A percentile compares a stretch with the other conserved stretches of the same genome.
Conservation (phyloP, 2,797 vertebrate species). For the Clamator glandarius region DNA sequence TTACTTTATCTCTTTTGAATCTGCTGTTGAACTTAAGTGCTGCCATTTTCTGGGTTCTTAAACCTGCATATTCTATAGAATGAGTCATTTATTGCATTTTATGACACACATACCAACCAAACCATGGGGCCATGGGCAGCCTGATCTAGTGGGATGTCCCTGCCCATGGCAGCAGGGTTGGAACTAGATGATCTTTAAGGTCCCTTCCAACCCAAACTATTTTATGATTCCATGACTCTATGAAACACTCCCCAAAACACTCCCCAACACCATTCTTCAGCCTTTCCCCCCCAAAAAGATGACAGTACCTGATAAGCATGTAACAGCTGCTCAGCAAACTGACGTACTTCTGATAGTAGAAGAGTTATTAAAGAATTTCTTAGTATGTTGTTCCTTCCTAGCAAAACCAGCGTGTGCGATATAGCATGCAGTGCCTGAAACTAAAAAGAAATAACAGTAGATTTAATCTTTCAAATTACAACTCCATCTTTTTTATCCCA, state of each 20-base stretch:
- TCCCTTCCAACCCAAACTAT: too few species aligned
- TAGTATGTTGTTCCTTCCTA: constrained; percentile 81
- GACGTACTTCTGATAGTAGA: constrained; percentile 81
- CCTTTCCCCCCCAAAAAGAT: background rate
- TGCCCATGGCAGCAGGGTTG: too few species aligned
- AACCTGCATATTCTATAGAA: background rate
- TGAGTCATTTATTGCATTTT: background rate
- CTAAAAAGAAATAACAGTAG: constrained; percentile 69
- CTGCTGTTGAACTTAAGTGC: background rate
- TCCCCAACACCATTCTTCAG: background rate
- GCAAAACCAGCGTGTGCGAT: constrained; percentile 76
- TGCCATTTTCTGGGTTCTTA: background rate
- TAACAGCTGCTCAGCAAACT: constrained; percentile 80
- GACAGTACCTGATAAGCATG: constrained; percentile 80
- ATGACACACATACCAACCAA: background rate
- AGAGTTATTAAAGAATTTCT: constrained; percentile 80
- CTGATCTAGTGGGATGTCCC: too few species aligned
- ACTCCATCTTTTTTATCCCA: background rate
- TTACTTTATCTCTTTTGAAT: background rate
- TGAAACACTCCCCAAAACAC: background rate
- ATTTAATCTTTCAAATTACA: background rate
- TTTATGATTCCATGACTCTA: too few species aligned
- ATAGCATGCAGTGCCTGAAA: constrained; percentile 78
- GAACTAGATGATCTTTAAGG: too few species aligned
- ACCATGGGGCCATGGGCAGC: too few species aligned